Evolutionary conservation across 2,888 invertebrate species (phyloP).

Genomic region (Cryptophagus acutangulus): DNA sequence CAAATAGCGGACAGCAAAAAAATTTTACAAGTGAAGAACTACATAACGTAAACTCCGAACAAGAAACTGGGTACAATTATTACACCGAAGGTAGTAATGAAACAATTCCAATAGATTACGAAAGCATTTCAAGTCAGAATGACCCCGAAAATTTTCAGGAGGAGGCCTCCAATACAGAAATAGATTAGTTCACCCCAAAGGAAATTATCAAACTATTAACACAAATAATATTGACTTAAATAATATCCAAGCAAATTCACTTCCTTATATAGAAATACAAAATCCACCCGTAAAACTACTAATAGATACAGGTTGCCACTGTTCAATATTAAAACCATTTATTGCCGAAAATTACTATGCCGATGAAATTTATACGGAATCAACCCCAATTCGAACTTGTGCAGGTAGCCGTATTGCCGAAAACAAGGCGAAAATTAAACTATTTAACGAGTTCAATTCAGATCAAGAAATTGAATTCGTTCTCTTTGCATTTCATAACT

Average conservation of each 20-base stretch:
- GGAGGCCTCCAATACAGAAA: constrained; percentile 3
- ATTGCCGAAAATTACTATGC: constrained; percentile 15
- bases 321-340: constrained; percentile 16
- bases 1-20: constrained; percentile 7
- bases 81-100: too few species aligned
- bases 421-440: constrained; percentile 13
- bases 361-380: constrained; percentile 6
- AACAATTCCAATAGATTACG: too few species aligned
- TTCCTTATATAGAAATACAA: constrained; percentile 15
- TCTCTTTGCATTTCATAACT: constrained; percentile 18
- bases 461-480: constrained; percentile 8
- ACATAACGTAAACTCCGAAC: constrained; percentile 11
- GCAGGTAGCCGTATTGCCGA: constrained; percentile 9
- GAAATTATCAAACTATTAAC: too few species aligned
- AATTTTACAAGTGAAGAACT: constrained; percentile 4
- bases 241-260: constrained; percentile 8
- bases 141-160: constrained; percentile 13
- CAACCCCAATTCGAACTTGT: constrained; percentile 14
- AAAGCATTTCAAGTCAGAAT: too few species aligned
- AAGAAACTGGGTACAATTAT: too few species aligned
- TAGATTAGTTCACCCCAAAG: background rate
- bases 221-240: constrained; percentile 3
- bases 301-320: constrained; percentile 17
- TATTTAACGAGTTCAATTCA: constrained; percentile 8
- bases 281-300: constrained; percentile 12